phyloP scores from a whole-genome alignment of 2,888 invertebrate species.

The Drosophila helvetica region DNA sequence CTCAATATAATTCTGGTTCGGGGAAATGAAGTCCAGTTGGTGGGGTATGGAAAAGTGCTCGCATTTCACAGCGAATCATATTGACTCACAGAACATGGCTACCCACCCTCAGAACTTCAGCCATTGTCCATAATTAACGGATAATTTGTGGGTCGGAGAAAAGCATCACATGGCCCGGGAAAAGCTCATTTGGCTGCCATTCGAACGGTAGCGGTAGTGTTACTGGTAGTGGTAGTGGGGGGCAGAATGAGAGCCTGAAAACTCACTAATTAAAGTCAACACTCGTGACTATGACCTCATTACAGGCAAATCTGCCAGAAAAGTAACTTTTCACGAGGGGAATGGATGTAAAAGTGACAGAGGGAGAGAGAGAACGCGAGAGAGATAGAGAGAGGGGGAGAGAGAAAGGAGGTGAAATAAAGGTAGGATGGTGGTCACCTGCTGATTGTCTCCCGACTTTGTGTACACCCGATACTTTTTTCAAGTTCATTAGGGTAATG shows the following conservation, averaged over 20 bases:
- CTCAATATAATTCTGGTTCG: neutral
- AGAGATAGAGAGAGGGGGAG: no score
- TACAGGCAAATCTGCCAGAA: conserved; percentile 69
- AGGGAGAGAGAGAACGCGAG: neutral
- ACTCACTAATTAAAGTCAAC: conserved; percentile 76
- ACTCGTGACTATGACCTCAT: conserved; percentile 77
- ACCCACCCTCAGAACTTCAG: conserved; percentile 4
- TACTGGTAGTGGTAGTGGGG: neutral
- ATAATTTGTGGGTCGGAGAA: conserved; percentile 55
- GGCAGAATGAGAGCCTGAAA: conserved; percentile 17
- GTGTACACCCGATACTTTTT: conserved; percentile 76
- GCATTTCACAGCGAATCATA: conserved; percentile 10
- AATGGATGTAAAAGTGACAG: no score
- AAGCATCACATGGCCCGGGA: conserved; percentile 54
- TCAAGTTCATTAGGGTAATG: conserved; percentile 79
- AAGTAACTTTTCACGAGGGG: neutral
- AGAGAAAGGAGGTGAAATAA: neutral
- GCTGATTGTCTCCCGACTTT: conserved; percentile 69
- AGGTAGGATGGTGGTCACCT: conserved; percentile 50
- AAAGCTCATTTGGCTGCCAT: conserved; percentile 43
- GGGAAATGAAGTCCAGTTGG: no score
- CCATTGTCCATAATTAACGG: conserved; percentile 57
- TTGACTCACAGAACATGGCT: conserved; percentile 11
- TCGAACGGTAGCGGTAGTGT: conserved; percentile 26
- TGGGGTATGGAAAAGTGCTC: neutral